Conservation (phyloP, 2,888 invertebrate genomes). For the Nemoura dubitans region DNA sequence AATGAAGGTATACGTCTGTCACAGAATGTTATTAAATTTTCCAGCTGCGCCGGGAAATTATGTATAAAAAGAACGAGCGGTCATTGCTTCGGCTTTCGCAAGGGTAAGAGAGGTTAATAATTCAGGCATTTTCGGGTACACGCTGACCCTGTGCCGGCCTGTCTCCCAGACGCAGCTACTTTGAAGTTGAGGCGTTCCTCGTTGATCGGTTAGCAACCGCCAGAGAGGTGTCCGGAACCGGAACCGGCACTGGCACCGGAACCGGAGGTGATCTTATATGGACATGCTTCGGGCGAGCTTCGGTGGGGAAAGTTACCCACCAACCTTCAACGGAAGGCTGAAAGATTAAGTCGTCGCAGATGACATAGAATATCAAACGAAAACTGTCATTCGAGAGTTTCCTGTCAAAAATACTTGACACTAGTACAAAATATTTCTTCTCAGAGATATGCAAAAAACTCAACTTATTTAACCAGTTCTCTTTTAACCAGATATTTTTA, state of each 20-base stretch:
- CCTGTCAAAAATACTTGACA: too few species aligned
- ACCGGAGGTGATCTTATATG: neutral
- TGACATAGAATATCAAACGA: too few species aligned
- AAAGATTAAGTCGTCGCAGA: too few species aligned
- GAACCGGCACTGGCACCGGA: neutral
- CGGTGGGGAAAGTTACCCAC: too few species aligned
- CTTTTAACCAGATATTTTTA: too few species aligned
- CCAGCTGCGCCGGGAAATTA: neutral
- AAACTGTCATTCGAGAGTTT: too few species aligned
- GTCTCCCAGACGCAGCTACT: neutral
- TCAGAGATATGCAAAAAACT: too few species aligned
- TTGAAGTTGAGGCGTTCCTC: neutral
- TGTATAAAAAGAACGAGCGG: neutral
- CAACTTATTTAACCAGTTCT: too few species aligned
- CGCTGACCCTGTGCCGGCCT: neutral
- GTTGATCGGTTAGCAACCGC: neutral
- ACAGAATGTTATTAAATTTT: neutral
- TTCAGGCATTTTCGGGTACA: neutral
- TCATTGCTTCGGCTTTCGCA: neutral
- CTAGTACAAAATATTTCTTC: too few species aligned
- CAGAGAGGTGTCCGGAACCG: neutral
- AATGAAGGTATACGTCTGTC: neutral
- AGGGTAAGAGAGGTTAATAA: conserved; percentile 3
- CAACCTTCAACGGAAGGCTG: too few species aligned
- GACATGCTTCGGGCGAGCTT: neutral